These are phyloP conservation scores for Beroe ovata DNA, from an alignment of 37 sponge, comb jelly and placozoan species.

Conservation along the genomic window DNA sequence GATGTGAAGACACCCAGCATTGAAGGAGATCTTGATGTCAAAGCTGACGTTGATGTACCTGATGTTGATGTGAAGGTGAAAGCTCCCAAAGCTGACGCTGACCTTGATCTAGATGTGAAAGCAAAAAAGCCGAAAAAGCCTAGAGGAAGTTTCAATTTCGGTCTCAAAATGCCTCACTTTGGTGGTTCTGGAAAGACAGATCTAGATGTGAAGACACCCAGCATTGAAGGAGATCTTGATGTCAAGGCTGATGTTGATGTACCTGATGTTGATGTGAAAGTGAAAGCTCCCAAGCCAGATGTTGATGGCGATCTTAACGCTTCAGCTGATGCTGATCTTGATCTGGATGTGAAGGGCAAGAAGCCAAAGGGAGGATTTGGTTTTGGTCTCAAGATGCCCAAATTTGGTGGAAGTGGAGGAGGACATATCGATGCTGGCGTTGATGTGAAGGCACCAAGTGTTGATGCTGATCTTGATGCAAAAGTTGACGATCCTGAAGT, in stretches of 20 bases:
- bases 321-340: background rate
- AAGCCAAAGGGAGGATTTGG: background rate
- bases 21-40: background rate
- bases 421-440: background rate
- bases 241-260: constrained; percentile 15
- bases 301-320: background rate
- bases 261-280: background rate
- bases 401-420: background rate
- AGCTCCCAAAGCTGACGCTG: constrained; percentile 7
- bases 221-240: constrained; percentile 1
- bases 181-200: constrained; percentile 27
- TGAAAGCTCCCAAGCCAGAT: background rate
- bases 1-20: constrained; percentile 17
- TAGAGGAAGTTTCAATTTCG: constrained; percentile 34
- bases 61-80: constrained; percentile 10
- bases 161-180: background rate
- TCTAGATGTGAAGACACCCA: constrained; percentile 19
- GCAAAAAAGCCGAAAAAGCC: background rate
- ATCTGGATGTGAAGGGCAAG: background rate
- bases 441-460: constrained; percentile 12
- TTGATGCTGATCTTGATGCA: constrained; percentile 24
- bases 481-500: constrained; percentile 6
- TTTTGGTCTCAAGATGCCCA: background rate
- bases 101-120: constrained; percentile 1
- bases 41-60: constrained; percentile 10